Percentiles rank a stretch among this genome's conserved stretches.
Evolutionary conservation across 37 sponge, comb jelly and placozoan species (phyloP).

Genomic region (Eunapius fragilis): DNA sequence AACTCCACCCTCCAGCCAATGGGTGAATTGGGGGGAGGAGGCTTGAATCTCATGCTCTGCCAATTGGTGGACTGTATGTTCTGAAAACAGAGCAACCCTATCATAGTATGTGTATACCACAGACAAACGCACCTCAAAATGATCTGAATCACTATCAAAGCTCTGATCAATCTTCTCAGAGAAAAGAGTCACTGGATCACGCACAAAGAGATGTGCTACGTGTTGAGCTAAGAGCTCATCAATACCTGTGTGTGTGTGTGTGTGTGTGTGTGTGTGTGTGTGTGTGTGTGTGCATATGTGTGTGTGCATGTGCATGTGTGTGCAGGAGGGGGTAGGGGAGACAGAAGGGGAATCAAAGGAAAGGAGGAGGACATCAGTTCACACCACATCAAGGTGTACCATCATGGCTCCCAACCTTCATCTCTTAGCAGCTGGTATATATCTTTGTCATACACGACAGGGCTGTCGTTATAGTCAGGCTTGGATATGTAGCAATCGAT

Average conservation of each 20-base stretch:
- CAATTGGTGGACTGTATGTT: slow-evolving; percentile 98
- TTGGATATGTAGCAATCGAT: slow-evolving; percentile 79
- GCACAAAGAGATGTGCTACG: slow-evolving; percentile 91
- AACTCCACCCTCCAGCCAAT: slow-evolving; percentile 99
- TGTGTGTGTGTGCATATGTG: no score
- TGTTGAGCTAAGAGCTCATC: slow-evolving; percentile 89
- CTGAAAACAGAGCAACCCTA: no score
- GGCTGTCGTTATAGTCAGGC: slow-evolving; percentile 82
- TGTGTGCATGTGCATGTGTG: no score
- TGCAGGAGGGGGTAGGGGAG: no score
- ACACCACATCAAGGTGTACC: not conserved
- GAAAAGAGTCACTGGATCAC: slow-evolving; percentile 92
- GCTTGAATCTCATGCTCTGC: slow-evolving; percentile 99
- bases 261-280: no score
- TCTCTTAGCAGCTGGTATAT: slow-evolving; percentile 65
- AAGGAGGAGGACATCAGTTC: not conserved
- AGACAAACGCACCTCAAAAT: slow-evolving; percentile 81
- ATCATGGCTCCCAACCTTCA: slow-evolving; percentile 52
- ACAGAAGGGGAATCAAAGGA: no score
- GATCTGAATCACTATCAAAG: slow-evolving; percentile 82
- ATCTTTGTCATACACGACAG: slow-evolving; percentile 62
- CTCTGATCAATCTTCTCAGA: slow-evolving; percentile 81
- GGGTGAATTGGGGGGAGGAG: slow-evolving; percentile 90
- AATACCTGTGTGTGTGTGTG: slow-evolving; percentile 61
- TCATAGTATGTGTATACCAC: no score